Percentiles rank a stretch among this genome's conserved stretches.
Conservation (phyloP, 1,140 invertebrate species). For the Pissodes strobi region DNA sequence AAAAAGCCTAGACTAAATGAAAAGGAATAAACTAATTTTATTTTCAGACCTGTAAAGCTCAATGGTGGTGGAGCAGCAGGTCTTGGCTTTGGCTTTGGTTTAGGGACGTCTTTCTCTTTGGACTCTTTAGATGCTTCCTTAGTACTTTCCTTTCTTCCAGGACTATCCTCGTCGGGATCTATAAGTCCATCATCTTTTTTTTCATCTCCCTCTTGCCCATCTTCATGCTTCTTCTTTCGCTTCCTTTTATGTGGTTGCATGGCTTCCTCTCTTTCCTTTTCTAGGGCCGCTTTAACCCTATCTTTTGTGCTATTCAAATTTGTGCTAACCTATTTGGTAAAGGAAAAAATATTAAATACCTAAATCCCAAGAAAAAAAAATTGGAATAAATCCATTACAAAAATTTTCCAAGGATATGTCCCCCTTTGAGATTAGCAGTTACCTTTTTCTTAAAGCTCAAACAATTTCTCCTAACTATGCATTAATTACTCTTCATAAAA, state of each 20-base stretch:
- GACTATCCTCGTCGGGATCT: no score
- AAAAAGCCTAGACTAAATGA: no score
- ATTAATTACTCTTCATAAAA: no score
- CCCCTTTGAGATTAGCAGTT: no score
- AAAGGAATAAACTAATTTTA: no score
- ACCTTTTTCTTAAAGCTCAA: no score
- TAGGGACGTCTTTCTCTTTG: conserved; percentile 50
- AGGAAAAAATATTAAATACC: conserved; percentile 32
- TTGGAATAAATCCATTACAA: background rate
- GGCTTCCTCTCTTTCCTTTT: conserved; percentile 74
- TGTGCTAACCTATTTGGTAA: conserved; percentile 46
- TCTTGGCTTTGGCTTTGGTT: conserved; percentile 61
- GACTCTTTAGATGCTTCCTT: background rate
- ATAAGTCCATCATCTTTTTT: conserved; percentile 38
- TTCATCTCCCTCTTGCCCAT: conserved; percentile 45
- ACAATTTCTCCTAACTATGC: no score
- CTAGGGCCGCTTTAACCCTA: conserved; percentile 75
- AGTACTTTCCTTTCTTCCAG: conserved; percentile 14
- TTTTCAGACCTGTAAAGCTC: conserved; percentile 61
- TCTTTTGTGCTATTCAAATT: conserved; percentile 69
- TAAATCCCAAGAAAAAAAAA: conserved; percentile 21
- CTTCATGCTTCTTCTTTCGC: conserved; percentile 58
- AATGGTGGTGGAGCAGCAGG: conserved; percentile 69
- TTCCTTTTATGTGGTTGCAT: conserved; percentile 68
- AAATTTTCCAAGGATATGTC: no score